A percentile compares a stretch with the other conserved stretches of the same genome.
These are phyloP conservation scores for Sorex fumeus DNA, from an alignment of 2,113 vertebrate species.

Conservation along the genomic window DNA sequence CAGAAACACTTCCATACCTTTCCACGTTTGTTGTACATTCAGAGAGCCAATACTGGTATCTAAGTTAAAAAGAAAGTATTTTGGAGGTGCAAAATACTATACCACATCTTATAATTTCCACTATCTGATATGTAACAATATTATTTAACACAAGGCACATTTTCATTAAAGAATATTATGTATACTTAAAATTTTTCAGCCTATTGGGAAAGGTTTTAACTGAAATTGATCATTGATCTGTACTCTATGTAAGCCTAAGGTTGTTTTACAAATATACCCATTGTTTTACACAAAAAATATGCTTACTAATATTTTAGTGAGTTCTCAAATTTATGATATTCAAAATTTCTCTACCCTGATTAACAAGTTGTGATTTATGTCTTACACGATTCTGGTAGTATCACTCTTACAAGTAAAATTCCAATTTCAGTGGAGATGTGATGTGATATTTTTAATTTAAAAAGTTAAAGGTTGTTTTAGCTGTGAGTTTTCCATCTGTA, in stretches of 20 bases:
- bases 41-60: neutral
- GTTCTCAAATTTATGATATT: too few species aligned
- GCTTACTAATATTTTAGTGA: too few species aligned
- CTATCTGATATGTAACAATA: neutral
- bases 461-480: neutral
- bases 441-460: neutral
- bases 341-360: too few species aligned
- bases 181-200: neutral
- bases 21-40: accelerated
- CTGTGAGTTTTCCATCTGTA: neutral
- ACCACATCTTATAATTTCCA: neutral
- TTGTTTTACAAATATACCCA: too few species aligned
- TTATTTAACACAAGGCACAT: neutral
- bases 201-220: neutral
- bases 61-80: neutral
- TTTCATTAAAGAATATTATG: neutral
- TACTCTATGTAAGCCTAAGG: neutral
- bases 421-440: neutral
- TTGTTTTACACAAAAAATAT: too few species aligned
- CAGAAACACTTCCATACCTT: neutral
- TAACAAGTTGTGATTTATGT: too few species aligned
- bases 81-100: neutral
- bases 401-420: neutral
- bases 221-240: accelerated
- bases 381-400: too few species aligned